Percentiles rank a stretch among this genome's conserved stretches.
These are phyloP conservation scores for Andrena trimmerana DNA, from an alignment of 2,888 invertebrate genomes.

Conservation along the genomic window DNA sequence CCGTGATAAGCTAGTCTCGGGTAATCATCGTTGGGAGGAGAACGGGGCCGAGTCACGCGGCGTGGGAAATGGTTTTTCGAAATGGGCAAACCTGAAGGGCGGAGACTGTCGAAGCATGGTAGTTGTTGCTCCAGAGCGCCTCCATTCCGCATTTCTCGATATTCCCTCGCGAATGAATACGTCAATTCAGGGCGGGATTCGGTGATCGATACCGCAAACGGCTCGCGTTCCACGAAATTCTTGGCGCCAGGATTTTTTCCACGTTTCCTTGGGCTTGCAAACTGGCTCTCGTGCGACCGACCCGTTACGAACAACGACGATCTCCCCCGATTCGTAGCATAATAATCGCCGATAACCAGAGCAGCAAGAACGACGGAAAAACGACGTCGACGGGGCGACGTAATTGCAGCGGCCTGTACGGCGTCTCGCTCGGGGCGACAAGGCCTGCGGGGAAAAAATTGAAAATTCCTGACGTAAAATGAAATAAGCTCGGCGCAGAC, in stretches of 20 bases:
- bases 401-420: slow-evolving; percentile 42
- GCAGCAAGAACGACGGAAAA: slow-evolving; percentile 37
- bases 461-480: slow-evolving; percentile 33
- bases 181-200: neutral
- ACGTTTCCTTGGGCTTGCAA: neutral
- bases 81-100: neutral
- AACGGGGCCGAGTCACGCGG: slow-evolving; percentile 32
- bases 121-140: neutral
- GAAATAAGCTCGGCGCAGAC: slow-evolving; percentile 24
- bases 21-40: slow-evolving; percentile 9
- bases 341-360: slow-evolving; percentile 61
- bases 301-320: slow-evolving; percentile 53
- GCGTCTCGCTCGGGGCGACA: slow-evolving; percentile 19
- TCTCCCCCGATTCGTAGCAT: slow-evolving; percentile 50
- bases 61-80: slow-evolving; percentile 41
- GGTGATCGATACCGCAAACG: neutral
- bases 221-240: neutral
- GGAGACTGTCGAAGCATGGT: neutral
- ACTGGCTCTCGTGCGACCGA: slow-evolving; percentile 32
- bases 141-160: slow-evolving; percentile 7
- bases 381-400: slow-evolving; percentile 3
- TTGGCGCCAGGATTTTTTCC: neutral
- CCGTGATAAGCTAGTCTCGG: slow-evolving; percentile 19
- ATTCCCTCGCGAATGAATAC: neutral
- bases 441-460: slow-evolving; percentile 31